Evolutionary conservation across 2,797 vertebrate species (phyloP).

Genomic region (Nannoperca obscura): DNA sequence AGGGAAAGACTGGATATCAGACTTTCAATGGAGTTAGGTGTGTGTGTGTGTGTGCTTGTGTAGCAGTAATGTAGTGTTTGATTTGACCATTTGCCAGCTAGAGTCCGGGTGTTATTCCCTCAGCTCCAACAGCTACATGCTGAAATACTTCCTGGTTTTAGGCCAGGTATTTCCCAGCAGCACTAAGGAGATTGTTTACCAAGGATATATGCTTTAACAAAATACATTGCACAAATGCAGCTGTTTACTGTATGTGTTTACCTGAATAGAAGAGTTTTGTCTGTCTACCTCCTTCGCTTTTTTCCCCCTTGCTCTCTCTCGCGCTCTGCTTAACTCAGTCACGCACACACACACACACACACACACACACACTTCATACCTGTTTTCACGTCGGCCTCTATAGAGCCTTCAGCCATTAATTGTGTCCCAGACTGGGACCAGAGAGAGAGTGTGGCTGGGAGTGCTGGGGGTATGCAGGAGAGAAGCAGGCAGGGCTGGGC

Average conservation of each 20-base stretch:
- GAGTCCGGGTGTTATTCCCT: conserved; percentile 64
- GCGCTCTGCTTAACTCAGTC: conserved; percentile 59
- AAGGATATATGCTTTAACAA: conserved; percentile 13
- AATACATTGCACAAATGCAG: conserved; percentile 24
- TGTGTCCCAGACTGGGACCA: conserved; percentile 75
- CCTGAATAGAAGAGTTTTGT: conserved; percentile 28
- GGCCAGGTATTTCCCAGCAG: conserved; percentile 62
- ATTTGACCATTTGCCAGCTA: conserved; percentile 76
- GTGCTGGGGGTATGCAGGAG: conserved; percentile 49
- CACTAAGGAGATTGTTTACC: conserved; percentile 45
- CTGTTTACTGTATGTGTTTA: conserved; percentile 39
- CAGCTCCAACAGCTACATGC: conserved; percentile 58
- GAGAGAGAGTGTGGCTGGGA: conserved; percentile 51
- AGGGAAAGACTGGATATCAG: conserved; percentile 66
- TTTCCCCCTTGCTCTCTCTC: conserved; percentile 9
- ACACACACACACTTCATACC: conserved; percentile 52
- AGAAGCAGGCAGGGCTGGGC: conserved; percentile 78
- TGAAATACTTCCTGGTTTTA: conserved; percentile 62
- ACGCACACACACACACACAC: no score
- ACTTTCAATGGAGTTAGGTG: conserved; percentile 60
- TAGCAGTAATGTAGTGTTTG: conserved; percentile 54
- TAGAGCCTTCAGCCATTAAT: conserved; percentile 73
- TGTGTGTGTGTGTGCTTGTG: conserved; percentile 33
- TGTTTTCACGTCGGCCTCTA: conserved; percentile 73
- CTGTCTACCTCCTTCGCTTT: conserved; percentile 13